Evolutionary conservation across 2,113 vertebrate species (phyloP).

Genomic region (Mastomys natalensis): DNA sequence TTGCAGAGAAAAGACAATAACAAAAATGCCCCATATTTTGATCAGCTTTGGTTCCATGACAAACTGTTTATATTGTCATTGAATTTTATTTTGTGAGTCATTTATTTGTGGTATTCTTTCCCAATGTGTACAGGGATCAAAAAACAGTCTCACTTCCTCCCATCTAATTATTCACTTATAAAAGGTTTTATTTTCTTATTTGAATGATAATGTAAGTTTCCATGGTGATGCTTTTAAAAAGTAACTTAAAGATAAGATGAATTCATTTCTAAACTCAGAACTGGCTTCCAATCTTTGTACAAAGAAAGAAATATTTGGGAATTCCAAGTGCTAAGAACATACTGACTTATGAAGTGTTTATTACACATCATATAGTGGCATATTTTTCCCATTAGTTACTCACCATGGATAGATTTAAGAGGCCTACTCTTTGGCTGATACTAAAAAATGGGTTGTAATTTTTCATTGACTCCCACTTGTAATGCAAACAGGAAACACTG

Average conservation of each 20-base stretch:
- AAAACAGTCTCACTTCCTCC: no score
- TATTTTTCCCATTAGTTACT: conserved; percentile 35
- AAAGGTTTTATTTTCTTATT: neutral
- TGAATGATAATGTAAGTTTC: conserved; percentile 40
- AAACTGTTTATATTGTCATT: neutral
- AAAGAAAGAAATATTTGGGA: conserved; percentile 63
- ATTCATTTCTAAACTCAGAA: conserved; percentile 59
- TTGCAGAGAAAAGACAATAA: neutral
- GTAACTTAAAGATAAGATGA: conserved; percentile 6
- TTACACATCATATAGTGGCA: neutral
- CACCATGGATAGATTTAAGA: neutral
- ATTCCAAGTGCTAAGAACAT: neutral
- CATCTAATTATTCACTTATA: no score
- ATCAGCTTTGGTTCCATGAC: neutral
- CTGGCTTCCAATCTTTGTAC: conserved; percentile 45
- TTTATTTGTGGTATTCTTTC: conserved; percentile 15
- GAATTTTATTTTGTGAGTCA: neutral
- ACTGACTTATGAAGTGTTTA: conserved; percentile 67
- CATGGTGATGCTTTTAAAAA: neutral
- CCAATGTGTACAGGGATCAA: neutral
- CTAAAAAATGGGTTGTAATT: conserved; percentile 30
- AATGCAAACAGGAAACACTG: conserved; percentile 31
- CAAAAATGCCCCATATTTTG: neutral
- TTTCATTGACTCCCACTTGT: conserved; percentile 45
- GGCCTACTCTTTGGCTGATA: neutral